phyloP scores from a whole-genome alignment of 2,888 invertebrate species.

The Hydrotaea diabolus region DNA sequence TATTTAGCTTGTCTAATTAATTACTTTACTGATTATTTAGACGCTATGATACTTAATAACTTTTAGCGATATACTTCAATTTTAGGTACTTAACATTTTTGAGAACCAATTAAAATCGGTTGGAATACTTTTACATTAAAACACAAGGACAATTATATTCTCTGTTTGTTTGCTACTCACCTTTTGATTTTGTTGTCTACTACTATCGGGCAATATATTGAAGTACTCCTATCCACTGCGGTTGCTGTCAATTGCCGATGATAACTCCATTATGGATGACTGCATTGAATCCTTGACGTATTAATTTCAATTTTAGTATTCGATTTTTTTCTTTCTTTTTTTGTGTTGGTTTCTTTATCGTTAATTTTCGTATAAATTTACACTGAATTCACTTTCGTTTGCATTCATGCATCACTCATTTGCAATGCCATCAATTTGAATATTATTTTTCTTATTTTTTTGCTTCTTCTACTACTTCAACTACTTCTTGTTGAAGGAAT shows the following conservation, averaged over 20 bases:
- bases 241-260: not conserved
- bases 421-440: not conserved
- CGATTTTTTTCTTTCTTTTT: too few relatives aligned
- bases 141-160: too few relatives aligned
- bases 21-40: too few relatives aligned
- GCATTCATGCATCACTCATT: not conserved
- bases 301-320: not conserved
- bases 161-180: too few relatives aligned
- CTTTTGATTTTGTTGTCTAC: slow-evolving; percentile 7
- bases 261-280: slow-evolving; percentile 20
- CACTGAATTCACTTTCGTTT: slow-evolving; percentile 1
- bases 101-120: too few relatives aligned
- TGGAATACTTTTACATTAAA: too few relatives aligned
- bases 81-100: too few relatives aligned
- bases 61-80: too few relatives aligned
- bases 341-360: not conserved
- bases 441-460: not conserved
- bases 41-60: too few relatives aligned
- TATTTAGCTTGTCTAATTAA: too few relatives aligned
- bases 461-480: not conserved
- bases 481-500: not conserved
- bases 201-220: not conserved
- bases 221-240: slow-evolving; percentile 9
- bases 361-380: slow-evolving; percentile 1
- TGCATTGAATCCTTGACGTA: not conserved